Conservation (phyloP, 2,797 vertebrate genomes). For the Parotocinclus haroldoi region DNA sequence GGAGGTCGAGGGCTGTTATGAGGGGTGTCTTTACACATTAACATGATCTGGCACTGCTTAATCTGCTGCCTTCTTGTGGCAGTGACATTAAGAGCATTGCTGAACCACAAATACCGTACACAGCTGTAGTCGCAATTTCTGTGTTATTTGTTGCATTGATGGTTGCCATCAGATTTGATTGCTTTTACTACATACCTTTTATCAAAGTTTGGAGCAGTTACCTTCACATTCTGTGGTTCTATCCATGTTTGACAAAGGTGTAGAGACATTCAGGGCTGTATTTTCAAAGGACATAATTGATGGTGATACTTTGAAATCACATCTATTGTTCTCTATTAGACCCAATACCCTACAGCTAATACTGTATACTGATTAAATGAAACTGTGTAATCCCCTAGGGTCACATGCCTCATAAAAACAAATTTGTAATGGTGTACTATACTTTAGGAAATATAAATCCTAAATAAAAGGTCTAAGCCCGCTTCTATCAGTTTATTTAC, state of each 20-base stretch:
- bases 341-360: slow-evolving; percentile 44
- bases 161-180: slow-evolving; percentile 25
- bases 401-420: neutral
- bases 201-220: slow-evolving; percentile 49
- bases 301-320: slow-evolving; percentile 46
- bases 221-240: slow-evolving; percentile 41
- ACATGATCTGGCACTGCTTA: slow-evolving; percentile 7
- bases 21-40: neutral
- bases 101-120: slow-evolving; percentile 46
- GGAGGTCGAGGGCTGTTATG: neutral
- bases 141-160: slow-evolving; percentile 43
- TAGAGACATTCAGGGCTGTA: slow-evolving; percentile 4
- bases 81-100: slow-evolving; percentile 40
- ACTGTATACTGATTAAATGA: slow-evolving; percentile 17
- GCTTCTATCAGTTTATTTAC: slow-evolving; percentile 3
- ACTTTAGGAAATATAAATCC: slow-evolving; percentile 16
- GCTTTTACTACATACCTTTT: slow-evolving; percentile 43
- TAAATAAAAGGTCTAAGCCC: slow-evolving; percentile 19
- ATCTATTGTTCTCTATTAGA: slow-evolving; percentile 40
- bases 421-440: neutral
- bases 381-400: neutral
- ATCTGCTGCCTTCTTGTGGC: slow-evolving; percentile 46
- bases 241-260: slow-evolving; percentile 32
- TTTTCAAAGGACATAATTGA: slow-evolving; percentile 45
- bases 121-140: slow-evolving; percentile 36